Evolutionary conservation across 2,888 invertebrate genomes (phyloP), one percentile per base, ranked within the genome.

Genomic region (Lepas anatifera): DNA sequence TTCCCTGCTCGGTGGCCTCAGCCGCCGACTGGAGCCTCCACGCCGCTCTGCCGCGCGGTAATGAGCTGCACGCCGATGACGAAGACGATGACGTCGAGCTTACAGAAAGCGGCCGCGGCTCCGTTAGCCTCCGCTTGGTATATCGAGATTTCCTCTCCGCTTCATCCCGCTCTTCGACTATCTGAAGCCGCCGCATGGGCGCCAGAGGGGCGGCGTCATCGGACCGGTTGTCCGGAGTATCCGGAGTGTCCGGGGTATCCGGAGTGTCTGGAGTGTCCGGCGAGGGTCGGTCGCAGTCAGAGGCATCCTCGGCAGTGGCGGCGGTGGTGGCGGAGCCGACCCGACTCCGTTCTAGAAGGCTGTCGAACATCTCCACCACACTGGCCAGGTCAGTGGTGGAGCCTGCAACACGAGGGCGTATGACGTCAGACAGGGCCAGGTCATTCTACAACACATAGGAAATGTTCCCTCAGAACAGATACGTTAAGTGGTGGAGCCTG

Each of bases 71-170:
- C 35, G 79, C 78, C 63, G 77, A 78, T 3, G 79, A 78, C 3
- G 79, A 78, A 7, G 79, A 87, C 11, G 89, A 89, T 18, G 88
- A 87, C 76, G 90, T 87, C 72, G 91, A 91, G 78, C 88, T 89
- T 80, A 89, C 85, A 3, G 89, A 89, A 32, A 89, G 81, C 50
- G 89, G 89, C 73, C 89, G 81, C 22, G 85, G 83, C 64, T 85
- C 86, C 80, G 83, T 85, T 70, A 81, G 81, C 13, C 58, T 32
- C 22, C 58, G 32, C 58, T 58, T 58, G 22, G 58, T 22, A 22
- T 35, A 32, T 32, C 58, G 58, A 1, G 52, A 6, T 3, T 22
- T n/a, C 32, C 25, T 32, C 58, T 10, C 22, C 35, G 58, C 32
- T 35, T 58, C 58, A 22, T 58, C 58, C 8, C 58, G 58, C 58